phyloP scores from a whole-genome alignment of 2,797 vertebrate species.

The Chelidonichthys spinosus region DNA sequence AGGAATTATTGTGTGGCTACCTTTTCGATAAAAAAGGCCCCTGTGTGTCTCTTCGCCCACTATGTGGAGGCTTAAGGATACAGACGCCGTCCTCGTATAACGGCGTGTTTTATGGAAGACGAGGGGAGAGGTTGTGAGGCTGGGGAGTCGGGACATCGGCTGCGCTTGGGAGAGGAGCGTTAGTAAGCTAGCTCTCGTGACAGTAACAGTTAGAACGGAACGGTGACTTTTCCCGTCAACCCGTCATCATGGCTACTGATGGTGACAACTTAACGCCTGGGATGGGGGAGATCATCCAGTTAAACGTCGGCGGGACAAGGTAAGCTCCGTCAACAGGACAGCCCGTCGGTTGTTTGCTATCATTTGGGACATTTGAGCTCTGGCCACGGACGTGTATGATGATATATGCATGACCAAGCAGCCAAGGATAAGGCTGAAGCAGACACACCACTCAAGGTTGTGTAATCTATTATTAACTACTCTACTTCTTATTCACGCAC shows the following conservation, averaged over 20 bases:
- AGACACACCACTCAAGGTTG: slow-evolving; percentile 5
- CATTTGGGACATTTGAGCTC: slow-evolving; percentile 26
- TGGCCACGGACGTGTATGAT: slow-evolving; percentile 12
- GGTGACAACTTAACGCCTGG: slow-evolving; percentile 83
- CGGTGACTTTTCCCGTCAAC: background rate
- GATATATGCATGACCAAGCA: slow-evolving; percentile 15
- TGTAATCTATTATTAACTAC: slow-evolving; percentile 18
- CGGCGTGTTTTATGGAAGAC: slow-evolving; percentile 65
- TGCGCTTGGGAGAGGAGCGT: slow-evolving; percentile 35
- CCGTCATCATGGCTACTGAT: slow-evolving; percentile 88
- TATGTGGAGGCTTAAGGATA: slow-evolving; percentile 42
- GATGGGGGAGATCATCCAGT: slow-evolving; percentile 95
- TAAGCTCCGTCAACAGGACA: slow-evolving; percentile 64
- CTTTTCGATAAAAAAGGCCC: slow-evolving; percentile 13
- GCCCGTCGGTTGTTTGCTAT: slow-evolving; percentile 10
- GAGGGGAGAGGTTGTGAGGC: slow-evolving; percentile 57
- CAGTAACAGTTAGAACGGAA: slow-evolving; percentile 18
- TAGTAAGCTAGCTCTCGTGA: slow-evolving; percentile 69
- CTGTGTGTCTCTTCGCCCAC: slow-evolving; percentile 34
- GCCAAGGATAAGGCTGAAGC: slow-evolving; percentile 27
- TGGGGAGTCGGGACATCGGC: slow-evolving; percentile 65
- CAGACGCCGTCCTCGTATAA: slow-evolving; percentile 36
- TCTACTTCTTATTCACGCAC: background rate
- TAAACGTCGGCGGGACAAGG: slow-evolving; percentile 97
- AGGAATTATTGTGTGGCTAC: slow-evolving; percentile 21